Evolutionary conservation across 2,888 invertebrate species (phyloP), one percentile per base, ranked within the genome.

Genomic region (Hecatera dysodea): DNA sequence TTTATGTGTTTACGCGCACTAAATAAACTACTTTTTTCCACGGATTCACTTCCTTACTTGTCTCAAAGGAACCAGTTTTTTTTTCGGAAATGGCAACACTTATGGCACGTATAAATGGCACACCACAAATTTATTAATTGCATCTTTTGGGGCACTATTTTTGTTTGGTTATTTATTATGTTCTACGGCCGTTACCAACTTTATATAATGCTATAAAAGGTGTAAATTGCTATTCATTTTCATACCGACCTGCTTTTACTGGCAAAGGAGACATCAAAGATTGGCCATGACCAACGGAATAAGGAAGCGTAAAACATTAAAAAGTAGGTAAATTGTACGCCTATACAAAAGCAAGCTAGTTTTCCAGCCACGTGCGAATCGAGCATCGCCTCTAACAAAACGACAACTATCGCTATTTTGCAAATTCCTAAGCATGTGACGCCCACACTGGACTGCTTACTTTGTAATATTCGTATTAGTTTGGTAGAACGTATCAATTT

Each of bases 401-500:
- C n/a, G 11, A 19, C 33, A 44, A 64, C 24, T 55, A 56, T 39
- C 24, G 56, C 48, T 15, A n/a, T 2, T 29, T 55, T 0, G 33
- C 29, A 42, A 33, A 27, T 33, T 48, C 29, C 53, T 56, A 36
- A 15, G 42, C 42, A 65, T 75, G 65, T 42, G 22, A 64, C 64
- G 65, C 75, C 75, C 55, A 72, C 72, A 46, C 22, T 17, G 33
- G 22, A 56, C 36, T 36, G 29, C 17, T 55, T 39, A 27, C 17
- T 6, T 42, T 29, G 44, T 29, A 46, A 5, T 50, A 39, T 55
- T 55, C 1, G 19, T 55, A 33, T 65, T n/a, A 42, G 24, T 48
- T 74, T 48, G 64, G 46, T 42, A 12, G 2, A n/a, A 53, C 19
- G 39, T 72, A 42, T 60, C 36, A 46, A n/a, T 62, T 55, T 73